Conservation (phyloP, 2,888 invertebrate species). For the Leuctra nigra region DNA sequence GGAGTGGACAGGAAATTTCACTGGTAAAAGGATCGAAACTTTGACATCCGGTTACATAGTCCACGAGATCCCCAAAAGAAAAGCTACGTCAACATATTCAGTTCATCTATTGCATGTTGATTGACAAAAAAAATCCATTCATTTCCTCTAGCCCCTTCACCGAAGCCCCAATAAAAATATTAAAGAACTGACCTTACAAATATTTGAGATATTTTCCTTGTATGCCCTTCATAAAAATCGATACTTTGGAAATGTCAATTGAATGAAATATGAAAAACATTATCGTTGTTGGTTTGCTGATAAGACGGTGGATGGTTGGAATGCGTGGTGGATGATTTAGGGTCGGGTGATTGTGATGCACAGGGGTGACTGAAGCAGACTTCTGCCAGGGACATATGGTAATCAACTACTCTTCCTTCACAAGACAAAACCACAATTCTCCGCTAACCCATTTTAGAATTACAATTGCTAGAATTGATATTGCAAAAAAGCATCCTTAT, state of each 20-base stretch:
- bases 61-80: constrained; percentile 9
- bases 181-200: no score
- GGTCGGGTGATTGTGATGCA: constrained; percentile 13
- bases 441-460: constrained; percentile 15
- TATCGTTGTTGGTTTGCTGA: constrained; percentile 18
- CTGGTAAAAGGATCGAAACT: constrained; percentile 19
- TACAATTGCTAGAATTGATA: constrained; percentile 17
- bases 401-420: constrained; percentile 11
- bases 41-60: constrained; percentile 18
- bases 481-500: constrained; percentile 5
- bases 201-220: no score
- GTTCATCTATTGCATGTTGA: no score
- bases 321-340: background rate
- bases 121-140: no score
- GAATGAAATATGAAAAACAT: background rate
- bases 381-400: constrained; percentile 23
- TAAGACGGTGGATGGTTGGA: constrained; percentile 5
- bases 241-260: background rate
- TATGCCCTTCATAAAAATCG: no score
- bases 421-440: constrained; percentile 21
- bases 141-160: no score
- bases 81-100: no score
- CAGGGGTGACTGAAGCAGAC: background rate
- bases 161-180: no score
- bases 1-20: constrained; percentile 24